Evolutionary conservation across 2,888 invertebrate species (phyloP).

Genomic region (Megastigmus dorsalis): DNA sequence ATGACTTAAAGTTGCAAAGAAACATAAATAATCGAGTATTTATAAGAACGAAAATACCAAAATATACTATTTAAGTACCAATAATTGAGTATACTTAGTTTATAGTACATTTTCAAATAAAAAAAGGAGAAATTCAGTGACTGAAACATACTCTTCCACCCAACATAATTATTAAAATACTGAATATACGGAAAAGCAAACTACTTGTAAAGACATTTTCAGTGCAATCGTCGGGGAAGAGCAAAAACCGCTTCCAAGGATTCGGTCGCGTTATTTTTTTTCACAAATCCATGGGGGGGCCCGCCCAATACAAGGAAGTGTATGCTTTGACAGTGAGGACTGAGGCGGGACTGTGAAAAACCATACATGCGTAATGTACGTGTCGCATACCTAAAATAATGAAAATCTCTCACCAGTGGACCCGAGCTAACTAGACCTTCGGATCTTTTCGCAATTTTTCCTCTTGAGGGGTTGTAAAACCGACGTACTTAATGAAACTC

Average conservation of each 20-base stretch:
- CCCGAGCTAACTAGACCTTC: neutral
- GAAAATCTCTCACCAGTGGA: conserved; percentile 8
- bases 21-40: too few relatives aligned
- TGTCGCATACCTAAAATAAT: neutral
- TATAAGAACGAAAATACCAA: too few relatives aligned
- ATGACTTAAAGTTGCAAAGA: too few relatives aligned
- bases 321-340: too few relatives aligned
- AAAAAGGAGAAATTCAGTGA: too few relatives aligned
- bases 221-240: neutral
- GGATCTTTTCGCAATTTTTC: neutral
- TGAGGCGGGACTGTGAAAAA: too few relatives aligned
- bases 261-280: neutral
- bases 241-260: neutral
- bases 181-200: neutral
- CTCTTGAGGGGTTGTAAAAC: too few relatives aligned
- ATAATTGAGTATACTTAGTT: neutral
- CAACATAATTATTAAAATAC: too few relatives aligned
- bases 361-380: too few relatives aligned
- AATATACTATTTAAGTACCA: neutral
- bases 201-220: conserved; percentile 34
- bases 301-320: too few relatives aligned
- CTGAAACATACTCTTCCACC: neutral
- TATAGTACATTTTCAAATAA: neutral
- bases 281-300: too few relatives aligned
- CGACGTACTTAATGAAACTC: too few relatives aligned